A percentile compares a stretch with the other conserved stretches of the same genome.
Conservation (phyloP, 1,140 invertebrate genomes). For the Drosophila bipectinata region DNA sequence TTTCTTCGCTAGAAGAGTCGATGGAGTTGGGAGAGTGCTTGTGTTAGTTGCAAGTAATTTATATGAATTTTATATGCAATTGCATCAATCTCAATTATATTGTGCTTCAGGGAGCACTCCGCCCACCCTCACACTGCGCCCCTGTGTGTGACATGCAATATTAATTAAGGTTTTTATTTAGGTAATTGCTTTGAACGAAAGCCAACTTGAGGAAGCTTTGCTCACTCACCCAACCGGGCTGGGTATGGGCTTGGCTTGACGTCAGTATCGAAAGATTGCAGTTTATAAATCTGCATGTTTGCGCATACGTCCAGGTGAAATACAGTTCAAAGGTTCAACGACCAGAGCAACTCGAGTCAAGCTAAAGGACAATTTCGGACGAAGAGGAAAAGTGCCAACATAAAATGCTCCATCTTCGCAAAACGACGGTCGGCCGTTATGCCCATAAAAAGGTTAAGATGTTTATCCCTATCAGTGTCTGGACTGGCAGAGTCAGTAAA, state of each 20-base stretch:
- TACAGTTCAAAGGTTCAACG: conserved; percentile 60
- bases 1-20: conserved; percentile 28
- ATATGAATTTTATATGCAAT: conserved; percentile 79
- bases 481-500: conserved; percentile 54
- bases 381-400: conserved; percentile 32
- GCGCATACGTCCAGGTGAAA: conserved; percentile 16
- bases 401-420: conserved; percentile 1
- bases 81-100: conserved; percentile 78
- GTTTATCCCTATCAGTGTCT: conserved; percentile 53
- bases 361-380: conserved; percentile 51
- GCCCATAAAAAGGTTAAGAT: conserved; percentile 54
- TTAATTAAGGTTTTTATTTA: conserved; percentile 80
- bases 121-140: not conserved
- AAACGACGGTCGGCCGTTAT: conserved; percentile 3
- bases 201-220: conserved; percentile 35
- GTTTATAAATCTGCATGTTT: conserved; percentile 41
- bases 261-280: conserved; percentile 22
- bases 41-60: conserved; percentile 70
- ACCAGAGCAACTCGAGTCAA: conserved; percentile 43
- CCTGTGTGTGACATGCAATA: conserved; percentile 69
- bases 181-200: conserved; percentile 65
- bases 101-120: conserved; percentile 43
- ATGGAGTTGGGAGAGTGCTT: conserved; percentile 27
- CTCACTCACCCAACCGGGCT: not conserved
- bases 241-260: conserved; percentile 26